These are phyloP conservation scores for Podilymbus podiceps DNA, from an alignment of 2,113 vertebrate species.

Conservation along the genomic window DNA sequence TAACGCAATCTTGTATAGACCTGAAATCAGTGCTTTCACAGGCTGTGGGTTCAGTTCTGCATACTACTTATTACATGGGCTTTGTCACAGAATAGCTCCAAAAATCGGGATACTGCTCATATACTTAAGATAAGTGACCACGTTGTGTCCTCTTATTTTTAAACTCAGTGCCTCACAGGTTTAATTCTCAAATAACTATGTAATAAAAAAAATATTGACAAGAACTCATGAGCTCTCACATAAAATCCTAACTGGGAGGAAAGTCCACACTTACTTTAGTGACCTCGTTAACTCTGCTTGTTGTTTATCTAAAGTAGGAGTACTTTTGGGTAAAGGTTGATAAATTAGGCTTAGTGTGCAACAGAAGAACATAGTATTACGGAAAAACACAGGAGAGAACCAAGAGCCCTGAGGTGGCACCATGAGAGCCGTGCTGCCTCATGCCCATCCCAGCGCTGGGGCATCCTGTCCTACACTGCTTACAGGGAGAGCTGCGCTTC, in stretches of 20 bases:
- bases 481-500: background rate
- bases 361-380: background rate
- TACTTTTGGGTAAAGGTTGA: background rate
- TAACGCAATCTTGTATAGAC: background rate
- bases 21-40: background rate
- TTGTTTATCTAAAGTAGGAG: background rate
- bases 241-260: background rate
- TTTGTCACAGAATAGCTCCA: background rate
- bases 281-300: background rate
- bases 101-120: background rate
- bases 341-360: background rate
- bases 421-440: fast-evolving
- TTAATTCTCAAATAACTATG: background rate
- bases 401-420: background rate
- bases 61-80: background rate
- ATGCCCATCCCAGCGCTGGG: too few relatives aligned
- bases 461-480: background rate
- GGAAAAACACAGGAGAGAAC: background rate
- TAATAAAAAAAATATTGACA: background rate
- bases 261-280: background rate
- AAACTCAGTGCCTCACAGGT: background rate
- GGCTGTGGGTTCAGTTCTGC: background rate
- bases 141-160: background rate
- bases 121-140: background rate
- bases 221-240: background rate